These are phyloP conservation scores for Naso thynnoides DNA, from an alignment of 2,797 vertebrate species.

Conservation along the genomic window DNA sequence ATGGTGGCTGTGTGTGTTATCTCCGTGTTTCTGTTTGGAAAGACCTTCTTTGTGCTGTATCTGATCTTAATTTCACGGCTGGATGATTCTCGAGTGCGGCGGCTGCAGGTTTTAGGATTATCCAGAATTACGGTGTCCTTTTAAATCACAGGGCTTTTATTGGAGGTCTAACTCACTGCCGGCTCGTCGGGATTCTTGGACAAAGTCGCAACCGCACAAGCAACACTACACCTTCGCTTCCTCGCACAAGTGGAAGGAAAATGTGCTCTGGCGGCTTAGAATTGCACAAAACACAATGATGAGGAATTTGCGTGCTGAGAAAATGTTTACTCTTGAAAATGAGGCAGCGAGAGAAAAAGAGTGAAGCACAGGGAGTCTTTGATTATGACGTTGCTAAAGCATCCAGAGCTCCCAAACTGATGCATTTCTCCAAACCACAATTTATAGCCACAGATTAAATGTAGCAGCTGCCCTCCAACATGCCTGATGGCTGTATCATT, in stretches of 20 bases:
- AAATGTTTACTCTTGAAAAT: slow-evolving; percentile 83
- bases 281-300: slow-evolving; percentile 59
- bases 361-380: slow-evolving; percentile 61
- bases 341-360: slow-evolving; percentile 71
- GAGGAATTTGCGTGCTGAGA: slow-evolving; percentile 77
- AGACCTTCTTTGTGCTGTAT: slow-evolving; percentile 61
- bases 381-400: slow-evolving; percentile 80
- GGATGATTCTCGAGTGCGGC: slow-evolving; percentile 61
- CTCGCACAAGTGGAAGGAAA: slow-evolving; percentile 40
- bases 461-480: slow-evolving; percentile 75
- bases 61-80: slow-evolving; percentile 85
- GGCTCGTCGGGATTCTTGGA: slow-evolving; percentile 34
- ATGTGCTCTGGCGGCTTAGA: slow-evolving; percentile 44
- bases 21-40: slow-evolving; percentile 61
- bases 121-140: slow-evolving; percentile 65
- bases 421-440: slow-evolving; percentile 75
- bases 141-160: slow-evolving; percentile 52
- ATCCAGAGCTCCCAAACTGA: slow-evolving; percentile 71
- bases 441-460: slow-evolving; percentile 73
- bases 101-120: slow-evolving; percentile 72
- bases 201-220: slow-evolving; percentile 45
- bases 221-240: slow-evolving; percentile 48
- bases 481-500: slow-evolving; percentile 72
- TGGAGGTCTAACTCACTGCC: slow-evolving; percentile 21
- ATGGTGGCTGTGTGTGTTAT: slow-evolving; percentile 39